phyloP scores from a whole-genome alignment of 2,113 vertebrate genomes.

The Anguilla rostrata region DNA sequence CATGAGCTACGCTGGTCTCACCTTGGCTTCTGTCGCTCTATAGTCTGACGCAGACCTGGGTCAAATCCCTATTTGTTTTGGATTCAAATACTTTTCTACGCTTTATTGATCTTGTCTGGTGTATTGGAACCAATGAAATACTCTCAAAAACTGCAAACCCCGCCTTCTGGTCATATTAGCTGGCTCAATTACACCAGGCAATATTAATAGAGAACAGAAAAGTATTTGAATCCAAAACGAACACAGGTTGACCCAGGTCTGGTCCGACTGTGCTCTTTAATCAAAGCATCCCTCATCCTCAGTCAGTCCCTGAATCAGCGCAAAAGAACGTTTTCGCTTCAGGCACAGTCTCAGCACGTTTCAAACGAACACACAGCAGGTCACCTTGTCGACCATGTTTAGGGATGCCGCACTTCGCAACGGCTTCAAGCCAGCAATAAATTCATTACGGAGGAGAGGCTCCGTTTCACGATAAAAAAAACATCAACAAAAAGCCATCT shows the following conservation, averaged over 20 bases:
- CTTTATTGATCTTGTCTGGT: no score
- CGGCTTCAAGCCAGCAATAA: slow-evolving; percentile 30
- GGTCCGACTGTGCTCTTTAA: slow-evolving; percentile 5
- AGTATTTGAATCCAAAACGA: no score
- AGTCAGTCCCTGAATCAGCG: slow-evolving; percentile 1
- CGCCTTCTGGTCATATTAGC: no score
- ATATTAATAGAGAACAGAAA: no score
- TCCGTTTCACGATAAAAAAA: slow-evolving; percentile 23
- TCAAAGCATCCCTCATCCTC: slow-evolving; percentile 6
- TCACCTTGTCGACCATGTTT: slow-evolving; percentile 12
- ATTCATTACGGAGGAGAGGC: slow-evolving; percentile 34
- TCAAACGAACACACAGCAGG: slow-evolving; percentile 9
- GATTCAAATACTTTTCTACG: no score
- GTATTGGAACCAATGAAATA: no score
- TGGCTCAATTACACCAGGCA: no score
- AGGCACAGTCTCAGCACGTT: slow-evolving; percentile 24
- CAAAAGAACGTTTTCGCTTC: neutral
- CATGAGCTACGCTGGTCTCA: neutral
- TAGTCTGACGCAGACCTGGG: neutral
- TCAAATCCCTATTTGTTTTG: no score
- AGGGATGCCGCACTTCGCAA: neutral
- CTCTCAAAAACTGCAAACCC: no score
- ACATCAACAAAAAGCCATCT: slow-evolving; percentile 1
- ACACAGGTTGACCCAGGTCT: no score
- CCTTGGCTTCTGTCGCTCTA: neutral